Evolutionary conservation across 2,797 vertebrate species (phyloP).

Genomic region (Anguilla obscura): DNA sequence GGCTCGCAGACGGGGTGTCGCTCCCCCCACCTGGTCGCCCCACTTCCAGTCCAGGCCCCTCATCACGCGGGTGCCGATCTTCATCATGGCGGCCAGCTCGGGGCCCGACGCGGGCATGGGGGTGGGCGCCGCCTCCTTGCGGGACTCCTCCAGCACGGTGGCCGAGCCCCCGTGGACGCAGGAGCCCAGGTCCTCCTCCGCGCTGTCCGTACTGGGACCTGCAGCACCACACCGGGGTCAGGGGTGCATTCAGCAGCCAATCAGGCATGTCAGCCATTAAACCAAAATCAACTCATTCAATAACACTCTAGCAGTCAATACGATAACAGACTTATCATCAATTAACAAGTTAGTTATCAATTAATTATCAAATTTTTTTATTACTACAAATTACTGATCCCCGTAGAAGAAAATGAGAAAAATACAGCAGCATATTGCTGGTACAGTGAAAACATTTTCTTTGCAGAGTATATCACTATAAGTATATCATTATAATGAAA

Average conservation of each 20-base stretch:
- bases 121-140: constrained; percentile 84
- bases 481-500: no score
- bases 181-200: constrained; percentile 83
- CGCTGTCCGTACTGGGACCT: constrained; percentile 91
- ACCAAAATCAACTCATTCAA: neutral
- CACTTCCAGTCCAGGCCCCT: constrained; percentile 99
- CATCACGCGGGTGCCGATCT: constrained; percentile 96
- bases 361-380: no score
- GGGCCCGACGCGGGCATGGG: constrained; percentile 93
- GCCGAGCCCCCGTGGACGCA: constrained; percentile 85
- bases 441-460: no score
- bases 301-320: neutral
- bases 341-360: no score
- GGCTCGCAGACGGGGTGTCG: no score
- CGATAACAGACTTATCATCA: neutral
- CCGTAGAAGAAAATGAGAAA: no score
- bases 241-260: neutral
- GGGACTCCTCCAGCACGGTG: constrained; percentile 93
- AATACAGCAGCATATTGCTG: no score
- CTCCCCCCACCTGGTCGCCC: constrained; percentile 88
- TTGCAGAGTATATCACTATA: no score
- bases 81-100: constrained; percentile 97
- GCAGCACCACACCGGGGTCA: neutral
- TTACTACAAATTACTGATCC: no score
- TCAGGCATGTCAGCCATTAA: no score